Conservation (phyloP, 2,113 vertebrate species). For the Calcarius ornatus region DNA sequence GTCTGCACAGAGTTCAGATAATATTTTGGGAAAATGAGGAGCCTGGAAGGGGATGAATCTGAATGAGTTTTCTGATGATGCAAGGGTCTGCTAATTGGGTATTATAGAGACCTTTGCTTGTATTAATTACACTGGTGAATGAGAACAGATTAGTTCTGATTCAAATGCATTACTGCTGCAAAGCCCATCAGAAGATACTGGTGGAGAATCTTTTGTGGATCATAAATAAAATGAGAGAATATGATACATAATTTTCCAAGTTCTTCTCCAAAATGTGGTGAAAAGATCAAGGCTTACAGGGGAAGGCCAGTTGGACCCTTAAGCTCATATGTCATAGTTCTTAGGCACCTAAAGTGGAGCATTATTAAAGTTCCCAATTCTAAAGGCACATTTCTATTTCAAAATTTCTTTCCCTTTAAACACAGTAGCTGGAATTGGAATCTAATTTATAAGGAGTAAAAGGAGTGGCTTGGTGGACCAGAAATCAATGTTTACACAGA, state of each 20-base stretch:
- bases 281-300: not conserved
- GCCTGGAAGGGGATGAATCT: not conserved
- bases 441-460: not conserved
- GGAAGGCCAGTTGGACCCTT: not conserved
- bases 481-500: not conserved
- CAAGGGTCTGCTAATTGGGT: not conserved
- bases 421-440: not conserved
- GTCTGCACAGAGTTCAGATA: not conserved
- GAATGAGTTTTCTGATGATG: not conserved
- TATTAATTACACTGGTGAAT: not conserved
- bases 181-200: not conserved
- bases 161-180: not conserved
- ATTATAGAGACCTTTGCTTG: not conserved
- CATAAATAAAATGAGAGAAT: not conserved
- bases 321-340: fast-evolving
- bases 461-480: not conserved
- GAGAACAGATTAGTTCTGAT: not conserved
- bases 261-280: not conserved
- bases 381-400: not conserved
- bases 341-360: not conserved
- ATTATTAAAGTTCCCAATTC: not conserved
- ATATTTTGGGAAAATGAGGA: not conserved
- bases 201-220: not conserved
- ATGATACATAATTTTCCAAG: not conserved
- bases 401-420: not conserved